phyloP scores from a whole-genome alignment of 2,797 vertebrate species.

The Benthosema pterotum region DNA sequence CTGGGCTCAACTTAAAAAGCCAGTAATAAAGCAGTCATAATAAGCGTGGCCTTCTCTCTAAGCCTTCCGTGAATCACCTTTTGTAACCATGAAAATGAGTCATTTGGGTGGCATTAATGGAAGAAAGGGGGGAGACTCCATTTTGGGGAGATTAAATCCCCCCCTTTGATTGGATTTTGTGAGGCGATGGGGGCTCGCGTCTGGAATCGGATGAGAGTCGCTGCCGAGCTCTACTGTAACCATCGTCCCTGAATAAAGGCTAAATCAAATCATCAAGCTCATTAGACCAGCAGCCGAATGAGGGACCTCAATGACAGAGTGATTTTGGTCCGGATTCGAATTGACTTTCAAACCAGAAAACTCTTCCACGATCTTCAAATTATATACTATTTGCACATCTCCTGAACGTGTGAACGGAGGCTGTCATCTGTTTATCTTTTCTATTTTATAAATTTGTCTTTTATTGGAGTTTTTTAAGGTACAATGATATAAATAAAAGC shows the following conservation, averaged over 20 bases:
- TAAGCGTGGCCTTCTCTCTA: slow-evolving; percentile 27
- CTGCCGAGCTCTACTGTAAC: slow-evolving; percentile 7
- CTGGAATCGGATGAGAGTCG: background rate
- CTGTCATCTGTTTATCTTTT: no score
- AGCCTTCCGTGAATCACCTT: slow-evolving; percentile 44
- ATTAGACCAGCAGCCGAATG: slow-evolving; percentile 21
- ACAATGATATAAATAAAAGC: no score
- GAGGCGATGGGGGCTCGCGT: slow-evolving; percentile 16
- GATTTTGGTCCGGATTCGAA: slow-evolving; percentile 35
- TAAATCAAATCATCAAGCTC: slow-evolving; percentile 44
- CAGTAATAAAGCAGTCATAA: slow-evolving; percentile 46
- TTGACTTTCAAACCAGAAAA: background rate
- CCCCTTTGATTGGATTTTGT: slow-evolving; percentile 34
- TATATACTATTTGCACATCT: no score
- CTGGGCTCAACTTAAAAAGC: slow-evolving; percentile 22
- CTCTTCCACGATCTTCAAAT: no score
- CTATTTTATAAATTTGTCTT: no score
- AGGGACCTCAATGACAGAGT: slow-evolving; percentile 14
- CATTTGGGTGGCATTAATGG: slow-evolving; percentile 41
- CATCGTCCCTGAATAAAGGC: slow-evolving; percentile 16
- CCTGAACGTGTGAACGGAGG: no score
- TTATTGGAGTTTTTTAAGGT: no score
- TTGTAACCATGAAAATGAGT: slow-evolving; percentile 41
- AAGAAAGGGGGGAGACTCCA: slow-evolving; percentile 27
- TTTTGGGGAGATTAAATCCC: slow-evolving; percentile 33